Conservation (phyloP, 1,140 invertebrate species). For the Trichonephila clavipes region DNA sequence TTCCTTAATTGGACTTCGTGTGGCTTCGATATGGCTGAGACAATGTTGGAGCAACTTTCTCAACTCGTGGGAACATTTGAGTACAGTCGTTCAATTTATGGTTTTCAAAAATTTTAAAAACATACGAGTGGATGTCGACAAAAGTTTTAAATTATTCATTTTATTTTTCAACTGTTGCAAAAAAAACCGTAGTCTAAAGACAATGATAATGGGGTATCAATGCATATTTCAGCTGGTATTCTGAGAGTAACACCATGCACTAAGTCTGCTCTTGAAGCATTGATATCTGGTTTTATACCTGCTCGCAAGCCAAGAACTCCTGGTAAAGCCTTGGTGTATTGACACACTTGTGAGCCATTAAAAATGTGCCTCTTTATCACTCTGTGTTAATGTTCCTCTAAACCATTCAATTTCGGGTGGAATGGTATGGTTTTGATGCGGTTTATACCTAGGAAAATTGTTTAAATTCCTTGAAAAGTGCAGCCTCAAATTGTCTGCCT, state of each 20-base stretch:
- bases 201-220: background rate
- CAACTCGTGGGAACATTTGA: background rate
- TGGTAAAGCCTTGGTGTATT: background rate
- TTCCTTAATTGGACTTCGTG: too few relatives aligned
- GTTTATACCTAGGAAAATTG: too few relatives aligned
- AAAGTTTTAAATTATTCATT: background rate
- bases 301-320: background rate
- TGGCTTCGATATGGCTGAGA: background rate
- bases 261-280: too few relatives aligned
- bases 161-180: background rate
- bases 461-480: too few relatives aligned
- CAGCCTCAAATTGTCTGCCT: constrained; percentile 81
- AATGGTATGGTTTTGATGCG: too few relatives aligned
- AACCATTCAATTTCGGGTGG: background rate
- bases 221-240: background rate
- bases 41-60: background rate
- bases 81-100: too few relatives aligned
- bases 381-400: background rate
- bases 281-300: background rate
- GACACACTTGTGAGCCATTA: background rate
- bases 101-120: background rate
- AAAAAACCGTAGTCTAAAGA: background rate
- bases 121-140: too few relatives aligned
- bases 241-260: too few relatives aligned
- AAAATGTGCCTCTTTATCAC: background rate